Conservation (phyloP, 1,140 invertebrate species). For the Octopus sinensis region DNA sequence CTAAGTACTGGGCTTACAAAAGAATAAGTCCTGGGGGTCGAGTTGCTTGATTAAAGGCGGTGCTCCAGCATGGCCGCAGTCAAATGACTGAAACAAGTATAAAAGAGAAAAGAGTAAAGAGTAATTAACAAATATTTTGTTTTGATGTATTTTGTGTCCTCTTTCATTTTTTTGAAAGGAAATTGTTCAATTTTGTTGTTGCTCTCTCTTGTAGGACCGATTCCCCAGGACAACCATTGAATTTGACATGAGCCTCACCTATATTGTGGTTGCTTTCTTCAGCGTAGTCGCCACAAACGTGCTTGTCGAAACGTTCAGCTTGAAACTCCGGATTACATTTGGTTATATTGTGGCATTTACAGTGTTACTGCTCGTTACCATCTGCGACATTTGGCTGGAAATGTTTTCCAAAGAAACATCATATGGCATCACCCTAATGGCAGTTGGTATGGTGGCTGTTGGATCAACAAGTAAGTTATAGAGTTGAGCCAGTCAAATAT, state of each 20-base stretch:
- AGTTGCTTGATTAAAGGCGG: too few relatives aligned
- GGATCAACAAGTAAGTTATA: slow-evolving; percentile 74
- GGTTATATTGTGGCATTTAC: slow-evolving; percentile 80
- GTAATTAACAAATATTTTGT: too few relatives aligned
- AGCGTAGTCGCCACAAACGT: slow-evolving; percentile 83
- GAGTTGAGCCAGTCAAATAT: background rate
- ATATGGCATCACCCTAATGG: slow-evolving; percentile 78
- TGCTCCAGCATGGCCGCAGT: too few relatives aligned
- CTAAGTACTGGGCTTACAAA: too few relatives aligned
- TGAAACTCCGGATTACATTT: slow-evolving; percentile 80
- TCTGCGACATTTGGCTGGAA: slow-evolving; percentile 82
- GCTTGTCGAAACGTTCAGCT: slow-evolving; percentile 75
- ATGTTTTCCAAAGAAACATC: slow-evolving; percentile 69
- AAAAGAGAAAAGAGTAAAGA: too few relatives aligned
- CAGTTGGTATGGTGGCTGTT: slow-evolving; percentile 79
- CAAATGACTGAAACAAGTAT: too few relatives aligned
- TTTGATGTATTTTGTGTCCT: too few relatives aligned
- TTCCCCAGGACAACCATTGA: slow-evolving; percentile 82
- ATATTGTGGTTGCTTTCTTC: slow-evolving; percentile 80
- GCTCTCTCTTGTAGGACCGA: slow-evolving; percentile 59
- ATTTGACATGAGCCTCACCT: slow-evolving; percentile 87
- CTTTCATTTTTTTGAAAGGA: too few relatives aligned
- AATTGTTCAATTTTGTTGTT: background rate
- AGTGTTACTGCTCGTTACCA: slow-evolving; percentile 76
- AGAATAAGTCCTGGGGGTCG: too few relatives aligned